These are phyloP conservation scores for Caradrina clavipalpis DNA, from an alignment of 2,888 invertebrate genomes.

Conservation along the genomic window DNA sequence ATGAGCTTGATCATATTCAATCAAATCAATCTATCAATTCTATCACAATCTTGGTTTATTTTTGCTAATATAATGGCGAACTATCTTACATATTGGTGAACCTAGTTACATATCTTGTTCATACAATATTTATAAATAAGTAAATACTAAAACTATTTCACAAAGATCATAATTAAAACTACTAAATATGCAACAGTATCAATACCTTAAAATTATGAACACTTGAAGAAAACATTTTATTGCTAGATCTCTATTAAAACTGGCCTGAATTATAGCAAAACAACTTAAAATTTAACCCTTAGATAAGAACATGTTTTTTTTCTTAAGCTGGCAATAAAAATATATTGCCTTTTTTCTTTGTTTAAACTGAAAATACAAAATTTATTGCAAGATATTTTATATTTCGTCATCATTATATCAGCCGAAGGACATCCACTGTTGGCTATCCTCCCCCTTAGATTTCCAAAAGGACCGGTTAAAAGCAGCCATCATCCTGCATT, in stretches of 20 bases:
- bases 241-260: background rate
- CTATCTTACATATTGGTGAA: background rate
- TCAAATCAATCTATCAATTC: background rate
- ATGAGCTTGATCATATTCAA: slow-evolving; percentile 2
- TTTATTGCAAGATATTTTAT: no score
- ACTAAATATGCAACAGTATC: slow-evolving; percentile 3
- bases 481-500: no score
- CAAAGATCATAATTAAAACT: background rate
- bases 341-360: background rate
- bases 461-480: no score
- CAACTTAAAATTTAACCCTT: background rate
- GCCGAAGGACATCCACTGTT: no score
- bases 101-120: background rate
- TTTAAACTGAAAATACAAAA: no score
- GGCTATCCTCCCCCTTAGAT: no score
- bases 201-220: background rate
- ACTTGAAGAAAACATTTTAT: background rate
- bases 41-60: slow-evolving; percentile 7
- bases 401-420: no score
- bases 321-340: background rate
- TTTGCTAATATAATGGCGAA: background rate
- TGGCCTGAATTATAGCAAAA: background rate
- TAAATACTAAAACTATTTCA: slow-evolving; percentile 15
- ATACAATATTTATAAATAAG: slow-evolving; percentile 8
- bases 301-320: background rate